Base-by-base conservation (phyloP, 2,797 vertebrate genomes). In the Rallus crepitans region DNA sequence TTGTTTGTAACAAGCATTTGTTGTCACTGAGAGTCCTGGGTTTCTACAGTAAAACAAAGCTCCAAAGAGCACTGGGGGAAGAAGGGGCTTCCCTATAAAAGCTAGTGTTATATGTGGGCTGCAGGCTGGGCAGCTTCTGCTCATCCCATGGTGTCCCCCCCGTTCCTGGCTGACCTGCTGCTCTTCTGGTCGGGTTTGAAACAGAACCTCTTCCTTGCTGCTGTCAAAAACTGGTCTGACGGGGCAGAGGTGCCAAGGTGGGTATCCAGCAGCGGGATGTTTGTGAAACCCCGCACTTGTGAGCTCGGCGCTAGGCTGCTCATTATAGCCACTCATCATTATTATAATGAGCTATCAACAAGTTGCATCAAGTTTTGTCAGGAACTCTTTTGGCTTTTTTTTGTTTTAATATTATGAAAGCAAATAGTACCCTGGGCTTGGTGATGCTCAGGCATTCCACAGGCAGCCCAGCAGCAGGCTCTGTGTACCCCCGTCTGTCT, bases 61-160 rank as follows among this genome's bases (percentile, higher is more conserved):
- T 40, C 30, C 42, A 30, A 57, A 78, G 40, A 82, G 64, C 52
- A 4, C 55, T 65, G 1, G 0, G 64, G 35, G 20, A 1, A 19
- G 8, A 63, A 57, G 21, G 15, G 6, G 27, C 24, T 75, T 40
- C 25, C 20, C n/a, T 55, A 3, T 8, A 10, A 10, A 17, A 35
- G 69, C 40, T 33, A 24, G n/a, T 6, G 42, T 42, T 45, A 7
- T 1, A 0, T 6, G 10, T 1, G 3, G 60, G 55, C 19, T 57
- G 78, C 40, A 31, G 75, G 33, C 53, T 16, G 68, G 30, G 39
- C 0, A 1, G 64, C n/a, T 37, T 69, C 56, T 61, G 37, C 52
- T n/a, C 0, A 0, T 79, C 56, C 40, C 0, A 0, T 18, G 20
- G 24, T 84, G 20, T 30, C 25, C 35, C 15, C 0, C 1, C 0